Percentiles rank a stretch among this genome's conserved stretches.
Evolutionary conservation across 1,140 invertebrate species (phyloP).

Genomic region (Platyscapa corneri): DNA sequence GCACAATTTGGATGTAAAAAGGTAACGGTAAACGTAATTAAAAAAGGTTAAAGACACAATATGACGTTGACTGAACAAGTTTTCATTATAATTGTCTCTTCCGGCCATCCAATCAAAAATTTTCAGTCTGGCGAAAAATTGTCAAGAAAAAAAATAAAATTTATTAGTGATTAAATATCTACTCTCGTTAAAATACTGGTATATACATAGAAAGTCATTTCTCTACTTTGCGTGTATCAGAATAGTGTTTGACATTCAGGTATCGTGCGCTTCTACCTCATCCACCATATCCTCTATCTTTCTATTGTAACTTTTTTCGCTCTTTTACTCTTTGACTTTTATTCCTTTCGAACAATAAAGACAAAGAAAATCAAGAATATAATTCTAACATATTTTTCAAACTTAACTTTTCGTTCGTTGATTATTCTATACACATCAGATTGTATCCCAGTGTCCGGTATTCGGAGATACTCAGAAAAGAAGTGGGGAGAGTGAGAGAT

Average conservation of each 20-base stretch:
- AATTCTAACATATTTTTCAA: conserved; percentile 11
- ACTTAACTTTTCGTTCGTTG: conserved; percentile 11
- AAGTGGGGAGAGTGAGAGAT: background rate
- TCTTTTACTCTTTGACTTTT: background rate
- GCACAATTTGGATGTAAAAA: background rate
- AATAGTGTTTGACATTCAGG: conserved; percentile 11
- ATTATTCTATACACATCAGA: background rate
- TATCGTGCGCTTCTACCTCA: background rate
- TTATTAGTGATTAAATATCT: background rate
- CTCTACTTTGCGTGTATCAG: background rate
- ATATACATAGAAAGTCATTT: background rate
- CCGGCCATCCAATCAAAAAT: too few species aligned
- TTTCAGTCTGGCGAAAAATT: too few species aligned
- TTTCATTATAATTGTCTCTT: too few species aligned
- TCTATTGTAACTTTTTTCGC: background rate
- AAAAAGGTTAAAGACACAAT: background rate
- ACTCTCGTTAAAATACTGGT: background rate
- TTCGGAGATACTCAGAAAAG: background rate
- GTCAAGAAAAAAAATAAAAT: conserved; percentile 7
- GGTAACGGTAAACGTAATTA: background rate
- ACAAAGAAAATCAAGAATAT: background rate
- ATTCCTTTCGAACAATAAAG: conserved; percentile 10
- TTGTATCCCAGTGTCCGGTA: background rate
- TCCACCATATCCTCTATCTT: background rate
- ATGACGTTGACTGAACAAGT: background rate